phyloP scores from a whole-genome alignment of 2,888 invertebrate species.

The Cosmia trapezina region DNA sequence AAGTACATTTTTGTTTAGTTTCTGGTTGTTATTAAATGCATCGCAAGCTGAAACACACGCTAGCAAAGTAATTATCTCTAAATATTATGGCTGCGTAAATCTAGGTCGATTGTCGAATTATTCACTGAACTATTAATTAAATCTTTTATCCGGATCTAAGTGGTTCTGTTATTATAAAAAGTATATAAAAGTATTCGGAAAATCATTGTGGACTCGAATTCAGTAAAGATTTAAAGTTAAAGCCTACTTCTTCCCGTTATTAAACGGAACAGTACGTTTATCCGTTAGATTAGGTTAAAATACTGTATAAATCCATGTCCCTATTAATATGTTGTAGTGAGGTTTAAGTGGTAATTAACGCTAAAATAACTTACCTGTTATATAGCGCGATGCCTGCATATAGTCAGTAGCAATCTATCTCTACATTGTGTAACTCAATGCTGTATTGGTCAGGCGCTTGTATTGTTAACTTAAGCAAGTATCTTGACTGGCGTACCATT shows the following conservation, averaged over 20 bases:
- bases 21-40: background rate
- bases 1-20: background rate
- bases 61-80: background rate
- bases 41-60: background rate
- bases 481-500: background rate
- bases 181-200: background rate
- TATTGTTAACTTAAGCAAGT: background rate
- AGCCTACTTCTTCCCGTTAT: background rate
- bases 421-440: background rate
- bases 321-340: background rate
- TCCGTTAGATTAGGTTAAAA: background rate
- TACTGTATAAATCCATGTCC: background rate
- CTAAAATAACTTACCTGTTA: conserved; percentile 26
- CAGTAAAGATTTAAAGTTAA: background rate
- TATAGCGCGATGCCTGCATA: conserved; percentile 14
- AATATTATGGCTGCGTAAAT: background rate
- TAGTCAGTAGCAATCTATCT: conserved; percentile 33
- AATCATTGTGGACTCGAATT: background rate
- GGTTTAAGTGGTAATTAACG: no score
- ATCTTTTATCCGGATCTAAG: no score
- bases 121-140: background rate
- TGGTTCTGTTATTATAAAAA: background rate
- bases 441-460: conserved; percentile 26
- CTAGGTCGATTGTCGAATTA: background rate
- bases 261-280: background rate